Evolutionary conservation across 2,888 invertebrate genomes (phyloP).

Genomic region (Acanthosepion esculentum): DNA sequence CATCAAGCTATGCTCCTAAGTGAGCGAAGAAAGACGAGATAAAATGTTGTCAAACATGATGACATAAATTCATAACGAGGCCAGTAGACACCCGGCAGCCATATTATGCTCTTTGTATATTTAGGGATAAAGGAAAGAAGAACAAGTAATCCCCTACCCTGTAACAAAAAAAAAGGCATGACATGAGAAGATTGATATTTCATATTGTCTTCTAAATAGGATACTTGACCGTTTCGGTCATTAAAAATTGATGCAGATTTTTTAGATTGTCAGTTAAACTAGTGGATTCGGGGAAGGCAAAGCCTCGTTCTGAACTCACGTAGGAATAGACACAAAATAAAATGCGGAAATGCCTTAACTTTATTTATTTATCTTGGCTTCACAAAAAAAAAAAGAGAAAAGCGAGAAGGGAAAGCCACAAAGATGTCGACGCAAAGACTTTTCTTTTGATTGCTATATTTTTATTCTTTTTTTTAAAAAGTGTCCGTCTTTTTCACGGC

Average conservation of each 20-base stretch:
- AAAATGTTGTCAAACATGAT: neutral
- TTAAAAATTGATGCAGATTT: neutral
- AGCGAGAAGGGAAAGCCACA: neutral
- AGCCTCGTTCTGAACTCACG: neutral
- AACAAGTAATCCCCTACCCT: neutral
- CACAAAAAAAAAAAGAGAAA: neutral
- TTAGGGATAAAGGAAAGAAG: neutral
- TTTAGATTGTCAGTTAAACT: neutral
- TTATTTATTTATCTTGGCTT: neutral
- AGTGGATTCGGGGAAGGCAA: neutral
- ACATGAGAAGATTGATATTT: slow-evolving; percentile 6
- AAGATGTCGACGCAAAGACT: neutral
- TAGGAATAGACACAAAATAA: neutral
- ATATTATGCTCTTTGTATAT: neutral
- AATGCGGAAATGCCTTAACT: neutral
- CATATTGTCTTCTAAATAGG: neutral
- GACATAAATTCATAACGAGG: neutral
- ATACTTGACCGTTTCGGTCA: neutral
- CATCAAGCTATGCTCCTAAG: neutral
- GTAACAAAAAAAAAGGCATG: neutral
- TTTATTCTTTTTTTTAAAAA: too few species aligned
- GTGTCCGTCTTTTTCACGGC: too few species aligned
- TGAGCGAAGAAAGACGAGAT: neutral
- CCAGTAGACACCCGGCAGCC: neutral
- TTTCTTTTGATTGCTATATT: too few species aligned